Evolutionary conservation across 2,797 vertebrate species (phyloP), one percentile per base, ranked within the genome.

Genomic region (Sphaeramia orbicularis): DNA sequence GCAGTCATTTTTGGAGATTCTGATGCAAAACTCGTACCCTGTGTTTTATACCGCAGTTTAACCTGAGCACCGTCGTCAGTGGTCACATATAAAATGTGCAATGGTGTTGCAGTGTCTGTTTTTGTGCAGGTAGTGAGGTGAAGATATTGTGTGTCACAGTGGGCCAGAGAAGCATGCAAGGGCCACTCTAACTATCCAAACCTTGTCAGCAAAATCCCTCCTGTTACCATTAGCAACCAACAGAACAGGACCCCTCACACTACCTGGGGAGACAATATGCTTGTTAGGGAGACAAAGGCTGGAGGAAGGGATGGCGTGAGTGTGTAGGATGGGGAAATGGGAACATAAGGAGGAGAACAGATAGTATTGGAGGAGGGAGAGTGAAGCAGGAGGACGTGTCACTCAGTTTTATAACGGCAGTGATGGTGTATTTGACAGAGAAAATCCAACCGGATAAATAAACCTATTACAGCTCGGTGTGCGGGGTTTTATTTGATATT

Each of bases 201-300:
- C 71, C 53, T 59, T 57, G 85, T 91, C 84, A 87, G 88, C 86
- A 85, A 84, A 89, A 84, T 80, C 76, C 57, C 70, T 80, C 55
- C 75, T 72, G 81, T 86, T 88, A 65, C 86, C 73, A 84, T 89
- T 90, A 90, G 85, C 88, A 90, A 83, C 81, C 72, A 75, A 11
- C 52, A 71, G 81, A 85, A 82, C 58, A 83, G 63, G 65, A 85
- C 74, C 84, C 67, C 57, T 71, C 52, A 51, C 53, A 49, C 47
- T 66, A 78, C 81, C 79, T 76, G 75, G 72, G 84, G 83, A 90
- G 66, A 72, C 69, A 75, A 71, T 74, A 15, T 69, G 79, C 89
- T 90, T 82, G 85, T 92, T 91, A 90, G 76, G 72, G 74, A 82
- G 61, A 74, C 44, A 76, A 60, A 81, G 66, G 55, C 41, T 59